Percentiles rank a stretch among this genome's conserved stretches.
These are phyloP conservation scores for Toxotes lorentzi DNA, from an alignment of 2,797 vertebrate species.

Conservation along the genomic window DNA sequence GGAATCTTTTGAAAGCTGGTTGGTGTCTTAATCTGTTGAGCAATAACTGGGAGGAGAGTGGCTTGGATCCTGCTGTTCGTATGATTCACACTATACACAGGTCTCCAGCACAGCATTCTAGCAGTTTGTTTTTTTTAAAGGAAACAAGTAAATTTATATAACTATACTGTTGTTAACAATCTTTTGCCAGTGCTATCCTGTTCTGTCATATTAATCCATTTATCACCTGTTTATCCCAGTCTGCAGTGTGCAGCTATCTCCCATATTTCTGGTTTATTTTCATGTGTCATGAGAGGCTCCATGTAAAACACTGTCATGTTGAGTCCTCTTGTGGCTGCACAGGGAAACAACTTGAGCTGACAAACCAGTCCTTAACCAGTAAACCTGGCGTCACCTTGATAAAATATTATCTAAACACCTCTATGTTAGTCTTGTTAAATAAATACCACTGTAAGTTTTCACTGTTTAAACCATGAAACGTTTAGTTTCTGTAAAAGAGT, in stretches of 20 bases:
- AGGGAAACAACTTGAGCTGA: not conserved
- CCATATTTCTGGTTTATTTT: not conserved
- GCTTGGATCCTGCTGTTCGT: conserved; percentile 19
- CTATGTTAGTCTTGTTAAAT: not conserved
- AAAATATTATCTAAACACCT: not conserved
- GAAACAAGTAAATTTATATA: not conserved
- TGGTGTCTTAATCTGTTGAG: conserved; percentile 61
- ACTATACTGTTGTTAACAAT: not conserved
- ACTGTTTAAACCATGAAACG: too few relatives aligned
- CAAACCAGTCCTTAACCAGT: not conserved
- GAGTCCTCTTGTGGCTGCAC: conserved; percentile 66
- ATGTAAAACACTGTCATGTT: not conserved
- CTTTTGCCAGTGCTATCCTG: not conserved
- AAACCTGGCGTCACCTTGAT: not conserved
- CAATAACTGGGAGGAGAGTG: conserved; percentile 66
- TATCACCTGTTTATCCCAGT: not conserved
- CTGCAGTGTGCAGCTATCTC: not conserved
- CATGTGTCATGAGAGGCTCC: not conserved
- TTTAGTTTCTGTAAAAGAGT: too few relatives aligned
- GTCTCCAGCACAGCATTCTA: not conserved
- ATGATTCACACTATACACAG: not conserved
- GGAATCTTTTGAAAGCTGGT: conserved; percentile 66
- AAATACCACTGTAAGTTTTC: not conserved
- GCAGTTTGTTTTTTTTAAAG: not conserved
- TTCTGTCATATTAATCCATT: not conserved